These are phyloP conservation scores for Phyllopteryx taeniolatus DNA, from an alignment of 2,113 vertebrate species.

Conservation along the genomic window DNA sequence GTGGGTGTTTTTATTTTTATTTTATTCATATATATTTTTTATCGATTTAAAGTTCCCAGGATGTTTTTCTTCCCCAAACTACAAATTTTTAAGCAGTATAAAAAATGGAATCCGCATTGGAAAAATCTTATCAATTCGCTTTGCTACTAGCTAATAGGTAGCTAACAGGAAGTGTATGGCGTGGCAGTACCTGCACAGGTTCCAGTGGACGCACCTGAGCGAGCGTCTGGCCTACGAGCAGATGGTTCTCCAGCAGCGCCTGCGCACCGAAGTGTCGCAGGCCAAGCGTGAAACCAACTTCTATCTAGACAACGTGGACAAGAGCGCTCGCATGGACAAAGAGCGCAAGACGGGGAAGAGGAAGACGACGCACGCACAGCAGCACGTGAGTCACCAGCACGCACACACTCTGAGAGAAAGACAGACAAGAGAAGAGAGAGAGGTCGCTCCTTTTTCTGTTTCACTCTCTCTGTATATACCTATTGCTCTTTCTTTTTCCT, in stretches of 20 bases:
- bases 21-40: no score
- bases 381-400: conserved; percentile 28
- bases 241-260: conserved; percentile 81
- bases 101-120: no score
- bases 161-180: neutral
- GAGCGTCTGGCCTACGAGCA: conserved; percentile 85
- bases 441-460: neutral
- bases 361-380: conserved; percentile 31
- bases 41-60: no score
- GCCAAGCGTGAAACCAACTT: conserved; percentile 86
- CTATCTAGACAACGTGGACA: conserved; percentile 84
- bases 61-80: no score
- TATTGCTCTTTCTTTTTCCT: neutral
- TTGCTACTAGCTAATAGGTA: neutral
- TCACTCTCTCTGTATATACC: no score
- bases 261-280: conserved; percentile 84
- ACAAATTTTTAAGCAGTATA: no score
- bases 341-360: conserved; percentile 60
- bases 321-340: conserved; percentile 73
- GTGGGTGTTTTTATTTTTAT: no score
- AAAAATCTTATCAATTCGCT: no score
- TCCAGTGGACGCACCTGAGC: conserved; percentile 87
- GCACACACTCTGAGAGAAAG: neutral
- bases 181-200: conserved; percentile 84
- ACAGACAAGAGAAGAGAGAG: neutral